phyloP scores from a whole-genome alignment of 2,888 invertebrate species.

The Pristionchus maxplancki region DNA sequence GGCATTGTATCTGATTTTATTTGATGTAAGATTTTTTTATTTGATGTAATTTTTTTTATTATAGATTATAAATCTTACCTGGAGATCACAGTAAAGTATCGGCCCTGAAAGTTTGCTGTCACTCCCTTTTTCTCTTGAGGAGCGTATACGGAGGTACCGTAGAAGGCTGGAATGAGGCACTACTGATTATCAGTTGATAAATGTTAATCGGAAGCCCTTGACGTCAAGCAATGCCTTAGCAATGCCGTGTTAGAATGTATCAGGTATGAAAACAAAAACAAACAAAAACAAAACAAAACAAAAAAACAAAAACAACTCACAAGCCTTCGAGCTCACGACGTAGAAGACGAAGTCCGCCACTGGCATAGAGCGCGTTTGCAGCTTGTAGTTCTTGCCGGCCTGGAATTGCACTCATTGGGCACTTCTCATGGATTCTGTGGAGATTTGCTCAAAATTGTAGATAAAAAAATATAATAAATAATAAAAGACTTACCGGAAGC shows the following conservation, averaged over 20 bases:
- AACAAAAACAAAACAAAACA: too few relatives aligned
- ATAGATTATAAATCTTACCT: background rate
- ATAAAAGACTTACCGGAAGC: too few relatives aligned
- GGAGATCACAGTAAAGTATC: slow-evolving; percentile 8
- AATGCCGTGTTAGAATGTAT: too few relatives aligned
- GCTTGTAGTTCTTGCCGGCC: slow-evolving; percentile 11
- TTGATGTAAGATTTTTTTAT: background rate
- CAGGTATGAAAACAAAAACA: too few relatives aligned
- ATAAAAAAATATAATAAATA: too few relatives aligned
- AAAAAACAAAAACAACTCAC: too few relatives aligned
- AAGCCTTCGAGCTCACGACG: background rate
- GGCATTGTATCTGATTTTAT: background rate
- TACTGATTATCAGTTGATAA: too few relatives aligned
- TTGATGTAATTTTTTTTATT: too few relatives aligned
- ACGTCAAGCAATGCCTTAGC: too few relatives aligned
- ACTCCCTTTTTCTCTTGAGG: background rate
- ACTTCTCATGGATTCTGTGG: background rate
- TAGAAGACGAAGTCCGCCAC: background rate
- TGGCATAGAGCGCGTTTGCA: background rate
- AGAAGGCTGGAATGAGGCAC: background rate
- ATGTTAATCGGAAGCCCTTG: too few relatives aligned
- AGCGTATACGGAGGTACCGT: background rate
- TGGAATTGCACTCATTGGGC: background rate
- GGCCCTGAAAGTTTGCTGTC: too few relatives aligned
- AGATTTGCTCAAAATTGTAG: too few relatives aligned